Conservation (phyloP, 2,113 vertebrate genomes). For the Halichoerus grypus region DNA sequence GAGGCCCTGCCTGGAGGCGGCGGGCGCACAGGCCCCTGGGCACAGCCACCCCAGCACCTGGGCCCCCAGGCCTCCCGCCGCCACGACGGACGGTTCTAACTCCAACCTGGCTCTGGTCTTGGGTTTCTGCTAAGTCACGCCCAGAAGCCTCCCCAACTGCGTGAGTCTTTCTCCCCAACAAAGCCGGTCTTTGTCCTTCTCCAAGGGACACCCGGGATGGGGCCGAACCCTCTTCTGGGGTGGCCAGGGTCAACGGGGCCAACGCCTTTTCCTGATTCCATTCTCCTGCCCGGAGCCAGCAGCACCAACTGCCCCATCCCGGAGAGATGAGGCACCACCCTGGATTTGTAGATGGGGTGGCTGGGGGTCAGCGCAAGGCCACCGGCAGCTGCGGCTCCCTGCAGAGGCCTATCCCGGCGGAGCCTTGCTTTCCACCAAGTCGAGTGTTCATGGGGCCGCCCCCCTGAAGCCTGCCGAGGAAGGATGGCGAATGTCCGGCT, state of each 20-base stretch:
- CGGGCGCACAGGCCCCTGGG: background rate
- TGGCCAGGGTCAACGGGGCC: background rate
- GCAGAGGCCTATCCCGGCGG: rapidly evolving
- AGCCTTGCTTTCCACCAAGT: rapidly evolving
- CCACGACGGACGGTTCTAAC: rapidly evolving
- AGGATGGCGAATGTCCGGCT: rapidly evolving
- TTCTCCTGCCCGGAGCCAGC: background rate
- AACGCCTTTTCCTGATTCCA: background rate
- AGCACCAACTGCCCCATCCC: background rate
- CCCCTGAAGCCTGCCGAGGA: background rate
- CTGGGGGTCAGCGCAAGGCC: rapidly evolving
- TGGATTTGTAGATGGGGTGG: rapidly evolving
- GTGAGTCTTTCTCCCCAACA: constrained; percentile 19
- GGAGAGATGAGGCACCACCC: background rate
- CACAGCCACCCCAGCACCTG: too few relatives aligned
- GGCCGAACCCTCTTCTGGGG: background rate
- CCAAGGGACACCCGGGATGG: background rate
- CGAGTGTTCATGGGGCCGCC: background rate
- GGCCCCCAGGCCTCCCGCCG: background rate
- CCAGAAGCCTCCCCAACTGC: background rate
- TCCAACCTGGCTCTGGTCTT: background rate
- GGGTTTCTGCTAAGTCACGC: constrained; percentile 31
- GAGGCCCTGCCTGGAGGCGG: background rate
- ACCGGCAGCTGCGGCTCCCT: rapidly evolving
- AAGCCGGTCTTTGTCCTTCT: constrained; percentile 62